A percentile compares a stretch with the other conserved stretches of the same genome.
These are phyloP conservation scores for Phalacrocorax brasilianus DNA, from an alignment of 2,113 vertebrate species.

Conservation along the genomic window DNA sequence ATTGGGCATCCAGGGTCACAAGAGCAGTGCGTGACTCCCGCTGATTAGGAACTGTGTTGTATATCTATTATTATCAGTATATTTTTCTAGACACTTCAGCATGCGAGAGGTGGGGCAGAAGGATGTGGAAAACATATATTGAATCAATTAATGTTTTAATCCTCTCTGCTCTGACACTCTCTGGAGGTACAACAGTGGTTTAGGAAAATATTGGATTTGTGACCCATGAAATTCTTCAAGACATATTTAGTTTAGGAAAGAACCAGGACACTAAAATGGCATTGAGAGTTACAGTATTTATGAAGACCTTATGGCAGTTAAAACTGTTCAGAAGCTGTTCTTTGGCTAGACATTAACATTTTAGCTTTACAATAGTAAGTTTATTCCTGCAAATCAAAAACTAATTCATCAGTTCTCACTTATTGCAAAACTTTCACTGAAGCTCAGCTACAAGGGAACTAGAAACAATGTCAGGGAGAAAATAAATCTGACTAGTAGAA, in stretches of 20 bases:
- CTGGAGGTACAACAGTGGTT: neutral
- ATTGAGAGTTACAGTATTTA: neutral
- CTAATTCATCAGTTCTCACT: constrained; percentile 22
- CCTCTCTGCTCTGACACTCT: neutral
- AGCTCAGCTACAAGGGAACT: neutral
- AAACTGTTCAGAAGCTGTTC: neutral
- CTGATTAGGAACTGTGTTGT: neutral
- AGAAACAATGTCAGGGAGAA: constrained; percentile 13
- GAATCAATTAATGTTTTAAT: neutral
- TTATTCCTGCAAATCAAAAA: constrained; percentile 39
- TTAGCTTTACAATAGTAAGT: neutral
- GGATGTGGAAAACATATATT: neutral
- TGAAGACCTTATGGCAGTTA: neutral
- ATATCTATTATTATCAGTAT: neutral
- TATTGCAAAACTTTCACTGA: constrained; percentile 14
- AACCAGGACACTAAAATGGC: neutral
- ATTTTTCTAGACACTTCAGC: neutral
- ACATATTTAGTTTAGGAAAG: neutral
- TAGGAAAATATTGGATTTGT: neutral
- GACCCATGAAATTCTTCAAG: neutral
- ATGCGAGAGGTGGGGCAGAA: neutral
- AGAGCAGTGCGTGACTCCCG: neutral
- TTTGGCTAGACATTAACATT: neutral
- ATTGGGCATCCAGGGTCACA: constrained; percentile 8
- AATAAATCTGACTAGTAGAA: neutral